Conservation (phyloP, 2,797 vertebrate genomes). For the Hyperoplus lanceolatus region DNA sequence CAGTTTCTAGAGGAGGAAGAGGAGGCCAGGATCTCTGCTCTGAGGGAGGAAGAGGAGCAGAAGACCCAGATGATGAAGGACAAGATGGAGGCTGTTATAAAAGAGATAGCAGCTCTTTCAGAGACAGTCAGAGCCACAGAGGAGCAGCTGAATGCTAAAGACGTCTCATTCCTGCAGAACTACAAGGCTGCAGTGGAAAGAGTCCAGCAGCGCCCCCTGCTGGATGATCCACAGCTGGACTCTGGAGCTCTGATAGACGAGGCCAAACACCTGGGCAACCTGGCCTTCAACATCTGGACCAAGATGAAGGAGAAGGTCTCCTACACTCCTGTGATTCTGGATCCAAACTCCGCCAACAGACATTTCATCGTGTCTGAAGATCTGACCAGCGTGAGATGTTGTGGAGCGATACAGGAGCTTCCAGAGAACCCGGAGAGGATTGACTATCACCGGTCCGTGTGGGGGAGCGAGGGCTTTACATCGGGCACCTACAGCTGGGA, state of each 20-base stretch:
- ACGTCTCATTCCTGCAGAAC: constrained; percentile 31
- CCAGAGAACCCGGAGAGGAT: constrained; percentile 57
- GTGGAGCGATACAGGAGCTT: constrained; percentile 4
- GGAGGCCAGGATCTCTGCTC: constrained; percentile 26
- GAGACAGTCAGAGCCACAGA: constrained; percentile 26
- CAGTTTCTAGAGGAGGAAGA: constrained; percentile 52
- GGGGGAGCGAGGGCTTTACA: constrained; percentile 29
- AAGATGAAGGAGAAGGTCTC: constrained; percentile 47
- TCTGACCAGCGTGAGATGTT: constrained; percentile 27
- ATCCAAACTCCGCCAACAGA: constrained; percentile 45
- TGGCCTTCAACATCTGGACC: constrained; percentile 57
- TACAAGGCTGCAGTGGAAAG: constrained; percentile 22
- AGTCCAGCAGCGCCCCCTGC: constrained; percentile 37
- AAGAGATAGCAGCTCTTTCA: constrained; percentile 23
- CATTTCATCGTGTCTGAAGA: constrained; percentile 39
- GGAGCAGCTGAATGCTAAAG: constrained; percentile 33
- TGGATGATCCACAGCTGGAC: neutral
- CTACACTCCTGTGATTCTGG: constrained; percentile 60
- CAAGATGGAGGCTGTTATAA: constrained; percentile 22
- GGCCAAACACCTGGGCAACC: constrained; percentile 59
- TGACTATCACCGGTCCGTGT: neutral
- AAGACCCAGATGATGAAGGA: constrained; percentile 33
- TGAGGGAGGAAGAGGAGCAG: constrained; percentile 42
- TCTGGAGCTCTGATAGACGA: constrained; percentile 37
- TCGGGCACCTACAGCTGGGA: constrained; percentile 57